Conservation (phyloP, 2,888 invertebrate genomes). For the Drosophila formosana region DNA sequence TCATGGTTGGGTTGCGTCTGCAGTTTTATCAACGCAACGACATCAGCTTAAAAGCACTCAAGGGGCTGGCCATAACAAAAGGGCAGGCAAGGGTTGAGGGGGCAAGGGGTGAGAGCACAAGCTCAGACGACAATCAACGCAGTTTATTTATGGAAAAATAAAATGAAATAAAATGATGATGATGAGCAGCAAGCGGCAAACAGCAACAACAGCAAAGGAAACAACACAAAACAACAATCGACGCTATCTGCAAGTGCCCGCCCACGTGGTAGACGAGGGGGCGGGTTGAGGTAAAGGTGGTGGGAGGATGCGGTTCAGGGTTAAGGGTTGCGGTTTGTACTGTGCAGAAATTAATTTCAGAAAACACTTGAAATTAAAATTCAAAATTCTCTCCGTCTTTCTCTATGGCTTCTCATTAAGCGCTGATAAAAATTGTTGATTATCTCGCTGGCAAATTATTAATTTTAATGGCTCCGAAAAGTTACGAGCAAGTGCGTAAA, state of each 20-base stretch:
- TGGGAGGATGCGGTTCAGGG: conserved; percentile 26
- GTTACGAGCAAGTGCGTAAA: conserved; percentile 45
- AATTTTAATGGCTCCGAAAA: conserved; percentile 80
- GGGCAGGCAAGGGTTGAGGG: conserved; percentile 61
- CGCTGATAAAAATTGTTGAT: conserved; percentile 68
- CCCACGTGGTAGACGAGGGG: conserved; percentile 27
- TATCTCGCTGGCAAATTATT: conserved; percentile 77
- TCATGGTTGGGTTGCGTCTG: conserved; percentile 70
- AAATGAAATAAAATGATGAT: conserved; percentile 81
- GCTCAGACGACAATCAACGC: conserved; percentile 77
- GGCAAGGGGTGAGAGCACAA: conserved; percentile 7
- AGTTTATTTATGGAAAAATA: conserved; percentile 81
- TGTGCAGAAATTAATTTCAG: conserved; percentile 83
- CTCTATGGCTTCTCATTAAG: conserved; percentile 52
- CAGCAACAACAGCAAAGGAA: conserved; percentile 30
- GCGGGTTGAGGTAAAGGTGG: not conserved
- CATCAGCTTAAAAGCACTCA: conserved; percentile 80
- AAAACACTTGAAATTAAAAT: conserved; percentile 81
- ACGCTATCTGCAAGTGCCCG: conserved; percentile 52
- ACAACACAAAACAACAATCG: conserved; percentile 47
- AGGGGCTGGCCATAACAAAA: conserved; percentile 60
- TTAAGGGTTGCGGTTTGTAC: conserved; percentile 65
- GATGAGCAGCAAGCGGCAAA: conserved; percentile 62
- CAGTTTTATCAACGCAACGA: conserved; percentile 78
- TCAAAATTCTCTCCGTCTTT: conserved; percentile 59